Evolutionary conservation across 37 sponge, comb jelly and placozoan species (phyloP), one percentile per base, ranked within the genome.

Genomic region (Cliona cf. orientalis): DNA sequence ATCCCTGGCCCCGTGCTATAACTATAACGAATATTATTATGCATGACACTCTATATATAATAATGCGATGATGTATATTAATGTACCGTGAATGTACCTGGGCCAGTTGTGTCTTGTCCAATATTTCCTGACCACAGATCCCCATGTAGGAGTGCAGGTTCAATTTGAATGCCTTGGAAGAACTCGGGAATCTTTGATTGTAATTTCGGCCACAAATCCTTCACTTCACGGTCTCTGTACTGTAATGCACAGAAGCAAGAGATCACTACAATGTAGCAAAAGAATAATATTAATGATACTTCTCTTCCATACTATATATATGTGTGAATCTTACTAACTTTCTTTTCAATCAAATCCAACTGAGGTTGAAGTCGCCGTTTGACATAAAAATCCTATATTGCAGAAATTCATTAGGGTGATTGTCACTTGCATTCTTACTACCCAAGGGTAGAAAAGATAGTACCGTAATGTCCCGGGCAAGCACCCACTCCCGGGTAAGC

Each of bases 61-160:
- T n/a, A n/a, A n/a, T n/a, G n/a, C n/a, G n/a, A n/a, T n/a, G n/a
- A n/a, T n/a, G n/a, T n/a, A n/a, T n/a, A n/a, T n/a, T n/a, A n/a
- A n/a, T n/a, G n/a, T n/a, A n/a, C n/a, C n/a, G n/a, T n/a, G n/a
- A n/a, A n/a, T n/a, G n/a, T 42, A 88, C 90, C 90, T 55, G 90
- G 90, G 41, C 42, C 72, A 0, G 67, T 44, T 36, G 75, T 72
- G 40, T 42, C 74, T 49, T 92, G 82, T 25, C 58, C 90, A 28
- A 67, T 78, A 80, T 89, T 92, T 1, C 93, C 93, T 63, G 85
- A 87, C 92, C 92, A 92, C 28, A 92, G 80, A 60, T 92, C 92
- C 25, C 92, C 92, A 74, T 92, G 92, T 2, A 92, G 80, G 6
- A 92, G 80, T 32, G 92, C 42, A 45, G 92, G 92, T 21, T 79